Conservation (phyloP, 2,888 invertebrate species). For the Chrysolina oricalcia region DNA sequence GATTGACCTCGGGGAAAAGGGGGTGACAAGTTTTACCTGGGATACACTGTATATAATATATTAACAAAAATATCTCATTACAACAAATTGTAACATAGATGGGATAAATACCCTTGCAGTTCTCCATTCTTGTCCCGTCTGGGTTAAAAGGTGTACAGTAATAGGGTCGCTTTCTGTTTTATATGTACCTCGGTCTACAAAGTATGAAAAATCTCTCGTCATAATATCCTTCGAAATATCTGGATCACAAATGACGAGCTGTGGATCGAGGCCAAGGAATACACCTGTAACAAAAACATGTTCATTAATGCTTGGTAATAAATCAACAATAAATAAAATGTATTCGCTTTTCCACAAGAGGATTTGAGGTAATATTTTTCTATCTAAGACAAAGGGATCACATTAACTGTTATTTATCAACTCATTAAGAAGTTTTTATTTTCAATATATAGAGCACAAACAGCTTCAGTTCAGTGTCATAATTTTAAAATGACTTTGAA, state of each 20-base stretch:
- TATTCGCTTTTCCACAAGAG: too few species aligned
- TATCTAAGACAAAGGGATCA: too few species aligned
- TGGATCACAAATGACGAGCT: conserved; percentile 60
- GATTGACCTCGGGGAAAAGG: too few species aligned
- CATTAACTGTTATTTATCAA: too few species aligned
- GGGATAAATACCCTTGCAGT: conserved; percentile 61
- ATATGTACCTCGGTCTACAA: conserved; percentile 60
- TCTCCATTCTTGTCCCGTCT: conserved; percentile 62
- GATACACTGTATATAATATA: conserved; percentile 72
- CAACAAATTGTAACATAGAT: not conserved
- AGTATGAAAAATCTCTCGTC: conserved; percentile 62
- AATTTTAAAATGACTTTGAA: too few species aligned
- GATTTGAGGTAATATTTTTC: too few species aligned
- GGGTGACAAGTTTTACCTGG: too few species aligned
- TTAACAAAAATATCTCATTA: not conserved
- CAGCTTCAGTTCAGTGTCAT: too few species aligned
- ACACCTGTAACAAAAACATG: conserved; percentile 39
- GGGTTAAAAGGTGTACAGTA: conserved; percentile 57
- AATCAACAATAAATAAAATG: not conserved
- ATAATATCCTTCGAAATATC: conserved; percentile 60
- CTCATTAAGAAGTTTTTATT: too few species aligned
- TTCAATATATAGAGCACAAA: too few species aligned
- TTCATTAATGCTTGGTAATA: not conserved
- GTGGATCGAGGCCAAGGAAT: conserved; percentile 53
- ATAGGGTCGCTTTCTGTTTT: conserved; percentile 58